Percentiles rank a stretch among this genome's conserved stretches.
phyloP scores from a whole-genome alignment of 2,888 invertebrate genomes.

The Drosophila robusta region DNA sequence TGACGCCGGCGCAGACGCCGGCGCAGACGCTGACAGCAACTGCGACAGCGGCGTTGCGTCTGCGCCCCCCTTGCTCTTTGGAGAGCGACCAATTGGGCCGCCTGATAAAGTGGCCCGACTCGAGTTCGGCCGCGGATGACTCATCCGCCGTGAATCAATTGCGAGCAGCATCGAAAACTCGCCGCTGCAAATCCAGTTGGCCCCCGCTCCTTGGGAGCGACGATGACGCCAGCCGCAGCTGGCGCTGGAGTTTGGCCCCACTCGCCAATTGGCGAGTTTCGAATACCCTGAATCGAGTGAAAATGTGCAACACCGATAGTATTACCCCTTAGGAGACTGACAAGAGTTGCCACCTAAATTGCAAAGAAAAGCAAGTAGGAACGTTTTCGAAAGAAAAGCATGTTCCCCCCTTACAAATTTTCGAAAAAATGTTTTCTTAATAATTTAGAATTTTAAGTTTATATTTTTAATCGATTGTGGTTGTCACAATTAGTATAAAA shows the following conservation, averaged over 20 bases:
- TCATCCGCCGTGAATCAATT: constrained; percentile 73
- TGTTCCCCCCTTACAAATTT: no score
- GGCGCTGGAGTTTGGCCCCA: constrained; percentile 9
- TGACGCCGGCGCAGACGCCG: background rate
- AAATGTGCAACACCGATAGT: background rate
- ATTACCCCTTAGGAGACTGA: no score
- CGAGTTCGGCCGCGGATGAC: constrained; percentile 34
- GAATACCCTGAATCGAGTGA: constrained; percentile 5
- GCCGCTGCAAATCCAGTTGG: constrained; percentile 27
- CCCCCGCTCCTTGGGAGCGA: constrained; percentile 28
- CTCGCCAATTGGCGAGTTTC: constrained; percentile 40
- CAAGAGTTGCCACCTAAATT: no score
- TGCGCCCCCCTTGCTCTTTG: background rate
- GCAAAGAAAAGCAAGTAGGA: no score
- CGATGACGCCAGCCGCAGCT: constrained; percentile 30
- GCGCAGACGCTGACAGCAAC: constrained; percentile 2
- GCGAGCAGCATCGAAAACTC: constrained; percentile 61
- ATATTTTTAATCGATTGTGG: no score
- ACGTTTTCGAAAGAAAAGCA: no score
- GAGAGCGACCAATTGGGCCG: constrained; percentile 44
- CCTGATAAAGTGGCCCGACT: constrained; percentile 38
- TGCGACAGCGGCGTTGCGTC: constrained; percentile 11
- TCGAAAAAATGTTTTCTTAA: no score
- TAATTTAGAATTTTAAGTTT: no score
- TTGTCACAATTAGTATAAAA: no score